Evolutionary conservation across 2,797 vertebrate genomes (phyloP).

Genomic region (Mus minutoides): DNA sequence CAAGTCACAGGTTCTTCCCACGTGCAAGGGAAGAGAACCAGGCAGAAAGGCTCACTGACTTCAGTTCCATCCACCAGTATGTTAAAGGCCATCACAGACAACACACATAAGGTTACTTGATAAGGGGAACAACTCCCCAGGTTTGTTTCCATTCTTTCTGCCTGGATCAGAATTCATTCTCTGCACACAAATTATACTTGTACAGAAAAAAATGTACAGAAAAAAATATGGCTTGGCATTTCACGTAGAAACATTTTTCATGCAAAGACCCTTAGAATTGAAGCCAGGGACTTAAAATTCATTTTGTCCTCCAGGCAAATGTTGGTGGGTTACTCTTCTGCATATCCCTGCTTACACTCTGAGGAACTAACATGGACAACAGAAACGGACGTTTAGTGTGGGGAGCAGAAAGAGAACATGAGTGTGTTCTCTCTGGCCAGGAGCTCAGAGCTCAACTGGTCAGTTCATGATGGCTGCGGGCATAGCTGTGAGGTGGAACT

Average conservation of each 20-base stretch:
- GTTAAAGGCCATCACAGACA: background rate
- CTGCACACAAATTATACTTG: background rate
- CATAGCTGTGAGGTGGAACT: background rate
- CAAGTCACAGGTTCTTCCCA: background rate
- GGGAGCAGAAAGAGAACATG: background rate
- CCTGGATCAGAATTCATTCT: background rate
- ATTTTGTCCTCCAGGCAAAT: background rate
- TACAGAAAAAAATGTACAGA: background rate
- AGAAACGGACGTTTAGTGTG: background rate
- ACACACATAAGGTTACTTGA: background rate
- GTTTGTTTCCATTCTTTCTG: background rate
- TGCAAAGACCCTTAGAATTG: background rate
- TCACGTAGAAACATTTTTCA: background rate
- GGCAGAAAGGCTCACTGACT: background rate
- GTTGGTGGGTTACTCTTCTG: background rate
- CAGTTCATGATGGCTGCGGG: background rate
- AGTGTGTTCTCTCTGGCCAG: too few species aligned
- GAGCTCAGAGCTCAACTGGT: background rate
- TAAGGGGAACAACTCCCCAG: background rate
- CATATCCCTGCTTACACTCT: background rate
- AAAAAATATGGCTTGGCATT: background rate
- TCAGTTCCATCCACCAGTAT: background rate
- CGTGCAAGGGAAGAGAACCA: background rate
- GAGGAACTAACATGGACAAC: background rate
- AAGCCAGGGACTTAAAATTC: background rate